Evolutionary conservation across 1,140 invertebrate genomes (phyloP), one percentile per base, ranked within the genome.

Genomic region (Drosophila baimaii): DNA sequence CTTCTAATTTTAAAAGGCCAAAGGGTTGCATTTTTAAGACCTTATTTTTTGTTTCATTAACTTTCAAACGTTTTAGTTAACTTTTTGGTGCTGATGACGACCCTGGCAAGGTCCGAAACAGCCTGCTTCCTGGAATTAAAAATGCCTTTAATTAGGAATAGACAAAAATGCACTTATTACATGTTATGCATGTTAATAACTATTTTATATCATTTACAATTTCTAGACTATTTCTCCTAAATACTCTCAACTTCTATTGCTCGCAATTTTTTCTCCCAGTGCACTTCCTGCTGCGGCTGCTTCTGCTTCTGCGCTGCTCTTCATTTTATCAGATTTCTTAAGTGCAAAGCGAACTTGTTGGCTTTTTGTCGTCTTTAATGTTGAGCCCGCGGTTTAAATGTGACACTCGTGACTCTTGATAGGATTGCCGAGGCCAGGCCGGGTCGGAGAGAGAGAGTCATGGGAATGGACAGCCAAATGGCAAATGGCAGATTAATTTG

Each of bases 341-440:
- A 90, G 85, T 89, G 84, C 85, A 85, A 90, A 89, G 85, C 84
- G 85, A 85, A 89, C 85, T 90, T 90, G 85, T 90, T 90, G 86
- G 81, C 85, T 90, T 90, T 90, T 90, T 90, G 85, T 90, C 85
- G 79, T 90, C 82, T 90, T 90, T 80, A 90, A 90, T 84, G 83
- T 89, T 84, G 81, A 84, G 81, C 72, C 78, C 70, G 74, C 57
- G 88, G 69, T 84, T 72, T 89, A 85, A 89, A 89, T 90, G 78
- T 90, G 85, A 90, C 85, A 90, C 78, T 90, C 68, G 78, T 84
- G 85, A 77, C 65, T 81, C 66, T 76, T 90, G 85, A 90, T 90
- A 70, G 78, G 81, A 85, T 88, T 88, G 79, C 77, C 62, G 33
- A 49, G 44, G 58, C 52, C 39, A 54, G 63, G 29, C 19, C 19